Evolutionary conservation across 1,140 invertebrate species (phyloP), one percentile per base, ranked within the genome.

Genomic region (Dendroctonus ponderosae): DNA sequence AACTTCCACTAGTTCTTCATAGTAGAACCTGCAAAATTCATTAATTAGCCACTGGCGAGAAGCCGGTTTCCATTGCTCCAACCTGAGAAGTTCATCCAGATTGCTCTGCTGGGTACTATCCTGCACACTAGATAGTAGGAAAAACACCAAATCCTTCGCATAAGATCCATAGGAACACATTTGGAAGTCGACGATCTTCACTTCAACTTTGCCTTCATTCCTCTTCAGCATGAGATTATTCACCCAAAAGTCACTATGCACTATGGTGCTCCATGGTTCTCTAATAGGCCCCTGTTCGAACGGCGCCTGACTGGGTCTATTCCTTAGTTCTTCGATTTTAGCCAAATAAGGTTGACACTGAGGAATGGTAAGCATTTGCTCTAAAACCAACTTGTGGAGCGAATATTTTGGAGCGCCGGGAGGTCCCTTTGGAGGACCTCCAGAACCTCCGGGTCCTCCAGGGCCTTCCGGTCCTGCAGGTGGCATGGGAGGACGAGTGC

Each of bases 171-270:
- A 82, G 7, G 81, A 72, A 15, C 80, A 81, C n/a, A 83, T 81
- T 78, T 88, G 86, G 64, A 86, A 86, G 70, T 88, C 87, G 0
- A 88, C 77, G 41, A 88, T 81, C 75, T 86, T 87, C 5, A 84
- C 68, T 43, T 81, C 78, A 0, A 82, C 76, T 26, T 75, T 58
- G 0, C 74, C 76, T 50, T 57, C 57, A 48, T 65, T 46, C n/a
- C 72, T 63, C 12, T 62, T 70, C 3, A 72, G 39, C 74, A 89
- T 79, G 0, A 86, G 77, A 67, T 89, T 89, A 70, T 86, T 87
- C 4, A 81, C 76, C 86, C 86, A 88, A 41, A 86, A 80, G 74
- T 88, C 87, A 2, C 79, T 76, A 59, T 88, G 87, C 4, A 80
- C 73, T 11, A 84, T 79, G 0, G 81, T 82, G 0, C 79, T 80